phyloP scores from a whole-genome alignment of 2,888 invertebrate species.

The Taenaris catops region DNA sequence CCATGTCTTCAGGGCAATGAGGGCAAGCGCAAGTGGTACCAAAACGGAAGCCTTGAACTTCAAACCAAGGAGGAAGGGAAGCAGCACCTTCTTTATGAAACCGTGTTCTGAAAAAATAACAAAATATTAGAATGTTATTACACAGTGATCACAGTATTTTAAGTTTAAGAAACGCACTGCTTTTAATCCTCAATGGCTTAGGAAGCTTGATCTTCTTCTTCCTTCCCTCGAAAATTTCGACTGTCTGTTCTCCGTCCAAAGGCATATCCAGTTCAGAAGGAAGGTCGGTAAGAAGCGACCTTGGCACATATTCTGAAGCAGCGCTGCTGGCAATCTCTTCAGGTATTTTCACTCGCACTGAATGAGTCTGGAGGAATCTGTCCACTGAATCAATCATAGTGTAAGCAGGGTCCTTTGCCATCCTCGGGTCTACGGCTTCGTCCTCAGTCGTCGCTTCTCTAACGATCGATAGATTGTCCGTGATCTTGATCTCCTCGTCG shows the following conservation, averaged over 20 bases:
- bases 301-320: constrained; percentile 81
- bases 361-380: constrained; percentile 86
- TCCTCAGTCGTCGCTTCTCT: constrained; percentile 56
- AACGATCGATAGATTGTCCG: constrained; percentile 86
- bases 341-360: constrained; percentile 87
- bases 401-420: constrained; percentile 74
- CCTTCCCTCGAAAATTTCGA: constrained; percentile 65
- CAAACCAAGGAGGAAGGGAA: constrained; percentile 91
- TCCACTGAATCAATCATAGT: constrained; percentile 87
- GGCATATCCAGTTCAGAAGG: constrained; percentile 86
- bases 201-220: constrained; percentile 76
- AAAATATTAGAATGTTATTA: constrained; percentile 7
- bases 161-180: constrained; percentile 48
- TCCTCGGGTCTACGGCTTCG: constrained; percentile 58
- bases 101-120: constrained; percentile 83
- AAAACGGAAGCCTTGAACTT: constrained; percentile 93
- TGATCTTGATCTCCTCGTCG: constrained; percentile 85
- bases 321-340: constrained; percentile 80
- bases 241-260: constrained; percentile 79
- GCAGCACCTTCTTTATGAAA: constrained; percentile 90
- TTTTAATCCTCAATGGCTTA: constrained; percentile 73
- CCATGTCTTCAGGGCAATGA: constrained; percentile 94
- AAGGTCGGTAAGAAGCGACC: constrained; percentile 81
- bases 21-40: constrained; percentile 88
- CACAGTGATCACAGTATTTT: too few relatives aligned